Base-by-base conservation (phyloP, 2,888 invertebrate genomes). In the Nebria salina region DNA sequence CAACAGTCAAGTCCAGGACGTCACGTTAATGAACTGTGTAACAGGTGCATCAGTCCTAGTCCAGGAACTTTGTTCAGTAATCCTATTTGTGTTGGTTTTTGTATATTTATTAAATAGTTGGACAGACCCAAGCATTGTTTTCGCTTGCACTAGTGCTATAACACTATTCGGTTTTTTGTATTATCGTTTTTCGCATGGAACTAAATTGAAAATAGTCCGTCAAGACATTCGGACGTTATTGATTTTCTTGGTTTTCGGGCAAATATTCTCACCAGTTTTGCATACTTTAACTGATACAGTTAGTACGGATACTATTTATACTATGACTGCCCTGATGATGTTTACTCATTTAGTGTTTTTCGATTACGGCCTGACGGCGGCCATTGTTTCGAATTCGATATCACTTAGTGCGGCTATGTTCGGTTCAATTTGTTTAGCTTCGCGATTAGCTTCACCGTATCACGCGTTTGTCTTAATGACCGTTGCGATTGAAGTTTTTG, bases 251-350 rank as follows among this genome's bases (percentile, higher is more conserved):
- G 92, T 95, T 0, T 95, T 98, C 86, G 97, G 97, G 0, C 97
- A 96, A 86, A 91, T 97, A 77, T 91, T 98, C 82, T 97, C 98
- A 0, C 99, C 98, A 0, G 92, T 98, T 20, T 89, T 98, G 54
- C 96, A 98, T 87, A 98, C 98, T 0, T 90, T 99, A 75, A 99
- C 99, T 0, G 97, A 97, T 87, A 97, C 98, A 0, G 96, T 99
- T 1, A 98, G 98, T 86, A 98, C 98, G 0, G 98, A 99, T 87
- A 98, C 99, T 0, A 98, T 99, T 86, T 98, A 97, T 86, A 96
- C 97, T 1, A 96, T 95, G 92, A 93, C 98, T 0, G 94, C 95
- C 25, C 91, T 96, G 13, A 96, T 98, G 93, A 93, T 98, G 90
- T 86, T 96, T 0, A 89, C 96, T 0, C 98, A 99, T 90, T 90